Evolutionary conservation across 2,888 invertebrate species (phyloP).

Genomic region (Prosopocoilus inquinatus): DNA sequence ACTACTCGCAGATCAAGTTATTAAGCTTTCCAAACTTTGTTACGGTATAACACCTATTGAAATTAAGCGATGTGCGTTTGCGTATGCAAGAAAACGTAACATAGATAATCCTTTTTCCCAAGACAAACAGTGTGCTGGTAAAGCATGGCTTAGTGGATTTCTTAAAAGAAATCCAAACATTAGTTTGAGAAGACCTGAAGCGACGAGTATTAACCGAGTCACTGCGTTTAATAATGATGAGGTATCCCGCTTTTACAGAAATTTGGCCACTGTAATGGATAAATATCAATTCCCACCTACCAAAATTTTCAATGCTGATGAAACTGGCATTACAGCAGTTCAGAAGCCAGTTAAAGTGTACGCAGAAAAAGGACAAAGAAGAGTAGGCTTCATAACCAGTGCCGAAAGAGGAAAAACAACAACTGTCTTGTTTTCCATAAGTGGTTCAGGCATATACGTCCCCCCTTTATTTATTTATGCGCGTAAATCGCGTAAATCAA

Average conservation of each 20-base stretch:
- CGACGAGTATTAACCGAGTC: neutral
- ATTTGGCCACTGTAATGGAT: neutral
- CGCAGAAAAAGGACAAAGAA: neutral
- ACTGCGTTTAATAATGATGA: neutral
- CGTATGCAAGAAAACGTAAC: conserved; percentile 22
- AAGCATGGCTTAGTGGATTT: conserved; percentile 35
- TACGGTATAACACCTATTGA: conserved; percentile 20
- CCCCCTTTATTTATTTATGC: too few relatives aligned
- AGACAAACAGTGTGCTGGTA: conserved; percentile 29
- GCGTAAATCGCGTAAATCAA: too few relatives aligned
- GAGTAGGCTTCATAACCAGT: neutral
- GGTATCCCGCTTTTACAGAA: neutral
- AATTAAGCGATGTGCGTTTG: conserved; percentile 18
- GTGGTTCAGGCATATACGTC: too few relatives aligned
- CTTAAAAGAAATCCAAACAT: conserved; percentile 26
- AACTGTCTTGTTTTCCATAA: too few relatives aligned
- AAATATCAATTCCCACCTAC: neutral
- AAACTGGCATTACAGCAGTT: conserved; percentile 7
- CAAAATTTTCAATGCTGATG: neutral
- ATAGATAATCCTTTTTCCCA: conserved; percentile 33
- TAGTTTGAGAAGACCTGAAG: neutral
- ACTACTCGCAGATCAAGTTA: conserved; percentile 17
- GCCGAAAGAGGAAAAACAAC: neutral
- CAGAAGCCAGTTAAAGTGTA: neutral
- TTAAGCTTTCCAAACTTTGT: conserved; percentile 20